Evolutionary conservation across 2,113 vertebrate species (phyloP), one percentile per base, ranked within the genome.

Genomic region (Rissa tridactyla): DNA sequence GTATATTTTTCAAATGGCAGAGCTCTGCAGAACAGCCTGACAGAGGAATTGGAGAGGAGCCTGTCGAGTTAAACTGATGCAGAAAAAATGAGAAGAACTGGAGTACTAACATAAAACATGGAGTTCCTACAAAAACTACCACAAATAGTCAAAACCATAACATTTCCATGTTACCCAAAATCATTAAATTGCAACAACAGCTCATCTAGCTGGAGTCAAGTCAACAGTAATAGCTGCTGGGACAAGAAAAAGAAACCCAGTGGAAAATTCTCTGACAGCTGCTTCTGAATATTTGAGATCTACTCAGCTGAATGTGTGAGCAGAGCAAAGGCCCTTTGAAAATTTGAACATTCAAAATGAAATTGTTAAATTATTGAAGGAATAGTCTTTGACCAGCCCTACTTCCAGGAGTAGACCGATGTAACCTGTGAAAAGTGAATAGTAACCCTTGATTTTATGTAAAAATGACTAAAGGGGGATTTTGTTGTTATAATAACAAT

Each of bases 231-330:
- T 61, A 68, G 46, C 57, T 92, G 27, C 11, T 69, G 34, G 92
- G 82, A 79, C 36, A 73, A 91, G 58, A 72, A 87, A 90, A 94
- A 77, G 58, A 92, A 90, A 90, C 19, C n/a, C 80, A 81, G 58
- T 79, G 73, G 92, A 97, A 96, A 89, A 82, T 87, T 92, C 77
- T 84, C 57, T 91, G 83, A 94, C 72, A 92, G 86, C 54, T 90
- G 54, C 58, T 93, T 94, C 80, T 94, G 86, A 82, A 83, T 95
- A 91, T 85, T 82, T 85, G 82, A 91, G 66, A 84, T 64, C 18
- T 79, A 17, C 77, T 94, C 52, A 92, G 72, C 61, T 75, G 51
- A 88, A 86, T 38, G 47, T 64, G n/a, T 15, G 77, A 93, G 47
- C 25, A 76, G 69, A 89, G 21, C 11, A 86, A 68, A 83, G 58